A percentile compares a stretch with the other conserved stretches of the same genome.
These are phyloP conservation scores for Criorhina ranunculi DNA, from an alignment of 2,888 invertebrate species.

Conservation along the genomic window DNA sequence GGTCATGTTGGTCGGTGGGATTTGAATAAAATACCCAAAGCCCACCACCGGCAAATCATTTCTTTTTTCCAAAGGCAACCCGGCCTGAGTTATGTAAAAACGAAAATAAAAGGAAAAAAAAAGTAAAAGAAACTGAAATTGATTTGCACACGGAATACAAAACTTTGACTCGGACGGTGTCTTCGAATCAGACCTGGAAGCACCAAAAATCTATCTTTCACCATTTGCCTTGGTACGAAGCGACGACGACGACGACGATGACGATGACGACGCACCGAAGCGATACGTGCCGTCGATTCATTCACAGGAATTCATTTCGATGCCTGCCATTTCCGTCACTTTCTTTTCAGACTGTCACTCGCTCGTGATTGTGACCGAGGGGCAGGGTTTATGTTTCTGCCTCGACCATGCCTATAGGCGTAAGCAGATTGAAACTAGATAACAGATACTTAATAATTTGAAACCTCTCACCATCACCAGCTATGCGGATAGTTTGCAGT, in stretches of 20 bases:
- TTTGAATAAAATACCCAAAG: too few species aligned
- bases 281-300: slow-evolving; percentile 65
- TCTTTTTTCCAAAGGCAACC: not conserved
- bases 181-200: slow-evolving; percentile 26
- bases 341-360: slow-evolving; percentile 72
- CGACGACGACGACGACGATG: too few species aligned
- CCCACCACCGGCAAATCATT: not conserved
- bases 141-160: slow-evolving; percentile 51
- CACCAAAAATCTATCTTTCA: slow-evolving; percentile 29
- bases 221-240: slow-evolving; percentile 31
- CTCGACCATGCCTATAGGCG: not conserved
- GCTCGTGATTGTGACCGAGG: slow-evolving; percentile 36
- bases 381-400: slow-evolving; percentile 2
- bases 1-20: not conserved
- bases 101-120: slow-evolving; percentile 26
- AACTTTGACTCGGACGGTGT: slow-evolving; percentile 4
- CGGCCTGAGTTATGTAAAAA: slow-evolving; percentile 34
- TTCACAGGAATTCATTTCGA: slow-evolving; percentile 51
- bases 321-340: slow-evolving; percentile 72
- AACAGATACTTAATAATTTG: slow-evolving; percentile 51
- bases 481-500: slow-evolving; percentile 64
- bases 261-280: slow-evolving; percentile 29
- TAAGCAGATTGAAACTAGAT: slow-evolving; percentile 33
- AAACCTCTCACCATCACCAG: slow-evolving; percentile 69
- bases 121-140: slow-evolving; percentile 41